These are phyloP conservation scores for Ia io DNA, from an alignment of 2,113 vertebrate species.

Conservation along the genomic window DNA sequence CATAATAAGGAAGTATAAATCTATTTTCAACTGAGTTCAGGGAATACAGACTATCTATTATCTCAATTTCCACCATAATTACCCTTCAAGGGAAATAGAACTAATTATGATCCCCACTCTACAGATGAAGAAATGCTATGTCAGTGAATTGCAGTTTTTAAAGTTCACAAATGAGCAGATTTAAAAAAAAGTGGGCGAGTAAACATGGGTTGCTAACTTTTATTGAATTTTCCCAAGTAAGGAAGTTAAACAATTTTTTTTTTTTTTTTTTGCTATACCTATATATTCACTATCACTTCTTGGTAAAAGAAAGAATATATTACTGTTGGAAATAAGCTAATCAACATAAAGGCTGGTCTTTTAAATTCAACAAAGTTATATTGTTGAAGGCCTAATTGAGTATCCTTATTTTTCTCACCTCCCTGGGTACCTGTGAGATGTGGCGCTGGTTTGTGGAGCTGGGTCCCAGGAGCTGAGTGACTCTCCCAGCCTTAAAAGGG, in stretches of 20 bases:
- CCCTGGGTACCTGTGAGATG: not conserved
- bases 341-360: not conserved
- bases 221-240: not conserved
- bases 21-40: not conserved
- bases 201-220: not conserved
- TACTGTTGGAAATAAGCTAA: not conserved
- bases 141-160: not conserved
- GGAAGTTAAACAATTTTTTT: not conserved
- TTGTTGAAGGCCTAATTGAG: not conserved
- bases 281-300: not conserved
- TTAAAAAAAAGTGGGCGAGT: not conserved
- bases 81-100: not conserved
- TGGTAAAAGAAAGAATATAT: slow-evolving; percentile 24
- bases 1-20: not conserved
- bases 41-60: not conserved
- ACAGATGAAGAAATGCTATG: not conserved
- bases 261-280: not conserved
- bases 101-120: not conserved
- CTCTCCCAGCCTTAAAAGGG: not conserved
- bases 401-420: not conserved
- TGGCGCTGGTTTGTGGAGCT: not conserved
- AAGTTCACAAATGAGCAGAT: not conserved
- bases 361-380: not conserved
- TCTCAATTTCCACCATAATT: not conserved
- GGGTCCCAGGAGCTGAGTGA: not conserved